These are phyloP conservation scores for Callospermophilus lateralis DNA, from an alignment of 2,113 vertebrate genomes.

Conservation along the genomic window DNA sequence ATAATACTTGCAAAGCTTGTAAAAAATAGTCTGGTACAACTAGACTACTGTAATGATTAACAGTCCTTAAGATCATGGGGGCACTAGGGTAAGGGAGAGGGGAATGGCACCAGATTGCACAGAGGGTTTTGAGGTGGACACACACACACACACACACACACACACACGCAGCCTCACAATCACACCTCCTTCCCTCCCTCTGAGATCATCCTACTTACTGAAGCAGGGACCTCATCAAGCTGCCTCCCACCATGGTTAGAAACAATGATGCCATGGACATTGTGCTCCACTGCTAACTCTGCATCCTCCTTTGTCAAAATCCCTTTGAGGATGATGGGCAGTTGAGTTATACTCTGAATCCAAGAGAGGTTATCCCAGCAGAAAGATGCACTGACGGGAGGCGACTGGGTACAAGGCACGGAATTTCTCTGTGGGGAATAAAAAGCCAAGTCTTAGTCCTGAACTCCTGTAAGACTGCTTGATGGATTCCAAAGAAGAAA, in stretches of 20 bases:
- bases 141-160: no score
- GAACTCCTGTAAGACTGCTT: background rate
- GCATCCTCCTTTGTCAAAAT: slow-evolving; percentile 98
- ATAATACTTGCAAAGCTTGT: background rate
- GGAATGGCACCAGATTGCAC: background rate
- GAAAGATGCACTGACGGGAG: slow-evolving; percentile 91
- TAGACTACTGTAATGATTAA: background rate
- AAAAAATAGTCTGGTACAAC: background rate
- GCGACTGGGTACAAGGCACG: slow-evolving; percentile 88
- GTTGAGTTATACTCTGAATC: slow-evolving; percentile 92
- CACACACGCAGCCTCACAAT: no score
- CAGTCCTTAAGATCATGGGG: background rate
- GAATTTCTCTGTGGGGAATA: slow-evolving; percentile 84
- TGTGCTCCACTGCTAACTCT: slow-evolving; percentile 94
- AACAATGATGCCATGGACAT: slow-evolving; percentile 95
- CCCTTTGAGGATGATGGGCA: slow-evolving; percentile 97
- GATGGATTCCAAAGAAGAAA: background rate
- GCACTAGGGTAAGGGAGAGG: background rate
- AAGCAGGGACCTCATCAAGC: slow-evolving; percentile 94
- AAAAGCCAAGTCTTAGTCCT: slow-evolving; percentile 25
- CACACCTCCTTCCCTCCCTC: background rate
- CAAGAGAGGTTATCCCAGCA: slow-evolving; percentile 96
- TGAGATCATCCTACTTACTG: slow-evolving; percentile 86
- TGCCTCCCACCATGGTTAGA: slow-evolving; percentile 98
- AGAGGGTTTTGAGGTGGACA: background rate